These are phyloP conservation scores for Brotula barbata DNA, from an alignment of 2,797 vertebrate species.

Conservation along the genomic window DNA sequence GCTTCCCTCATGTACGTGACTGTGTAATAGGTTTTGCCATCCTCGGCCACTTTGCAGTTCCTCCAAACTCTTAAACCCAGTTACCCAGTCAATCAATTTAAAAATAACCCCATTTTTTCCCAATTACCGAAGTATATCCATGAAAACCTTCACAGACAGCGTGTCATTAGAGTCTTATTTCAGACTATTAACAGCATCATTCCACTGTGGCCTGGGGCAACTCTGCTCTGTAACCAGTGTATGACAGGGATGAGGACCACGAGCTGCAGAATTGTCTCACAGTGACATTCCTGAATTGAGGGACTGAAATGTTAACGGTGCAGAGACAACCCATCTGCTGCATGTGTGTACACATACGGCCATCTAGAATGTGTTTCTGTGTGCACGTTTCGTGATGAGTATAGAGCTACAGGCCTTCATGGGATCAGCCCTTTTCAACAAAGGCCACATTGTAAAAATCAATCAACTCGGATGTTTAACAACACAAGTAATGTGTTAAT, in stretches of 20 bases:
- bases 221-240: constrained; percentile 23
- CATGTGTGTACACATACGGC: constrained; percentile 39
- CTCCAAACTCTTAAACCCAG: background rate
- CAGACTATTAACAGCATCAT: constrained; percentile 44
- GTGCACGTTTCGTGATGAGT: constrained; percentile 41
- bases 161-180: constrained; percentile 30
- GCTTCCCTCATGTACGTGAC: background rate
- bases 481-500: constrained; percentile 20
- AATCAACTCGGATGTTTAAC: background rate
- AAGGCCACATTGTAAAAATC: constrained; percentile 50
- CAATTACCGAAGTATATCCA: constrained; percentile 1
- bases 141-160: constrained; percentile 19
- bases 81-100: background rate
- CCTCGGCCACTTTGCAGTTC: background rate
- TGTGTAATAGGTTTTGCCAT: constrained; percentile 13
- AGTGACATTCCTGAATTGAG: constrained; percentile 5
- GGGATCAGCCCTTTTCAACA: constrained; percentile 53
- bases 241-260: constrained; percentile 33
- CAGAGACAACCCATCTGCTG: constrained; percentile 17
- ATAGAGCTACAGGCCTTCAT: constrained; percentile 48
- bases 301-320: constrained; percentile 11
- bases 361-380: constrained; percentile 2
- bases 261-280: constrained; percentile 30
- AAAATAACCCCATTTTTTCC: constrained; percentile 1
- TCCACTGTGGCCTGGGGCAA: constrained; percentile 29